phyloP scores from a whole-genome alignment of 2,797 vertebrate genomes.

The Bothrops alternatus region DNA sequence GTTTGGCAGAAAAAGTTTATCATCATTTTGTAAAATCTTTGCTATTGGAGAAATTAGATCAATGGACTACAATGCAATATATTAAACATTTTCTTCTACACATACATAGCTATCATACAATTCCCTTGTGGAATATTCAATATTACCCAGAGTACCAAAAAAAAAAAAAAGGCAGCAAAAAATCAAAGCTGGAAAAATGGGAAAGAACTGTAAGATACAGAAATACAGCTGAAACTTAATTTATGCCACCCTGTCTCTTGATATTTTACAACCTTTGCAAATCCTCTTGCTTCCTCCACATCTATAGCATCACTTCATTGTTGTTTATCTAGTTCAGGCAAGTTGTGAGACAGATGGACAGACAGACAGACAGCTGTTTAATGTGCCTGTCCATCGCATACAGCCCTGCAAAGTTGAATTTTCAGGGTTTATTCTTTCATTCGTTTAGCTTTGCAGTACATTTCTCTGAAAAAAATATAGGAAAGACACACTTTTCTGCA shows the following conservation, averaged over 20 bases:
- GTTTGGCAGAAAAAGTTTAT: neutral
- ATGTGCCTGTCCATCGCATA: neutral
- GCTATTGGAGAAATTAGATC: neutral
- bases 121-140: neutral
- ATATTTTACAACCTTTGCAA: neutral
- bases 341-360: neutral
- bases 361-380: neutral
- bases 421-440: neutral
- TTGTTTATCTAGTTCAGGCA: neutral
- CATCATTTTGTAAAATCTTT: neutral
- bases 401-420: neutral
- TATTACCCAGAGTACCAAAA: neutral
- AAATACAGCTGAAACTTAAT: neutral
- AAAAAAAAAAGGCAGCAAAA: neutral
- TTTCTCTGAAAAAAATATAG: neutral
- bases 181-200: neutral
- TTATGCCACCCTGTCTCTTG: neutral
- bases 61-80: neutral
- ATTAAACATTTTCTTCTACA: neutral
- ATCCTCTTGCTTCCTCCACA: neutral
- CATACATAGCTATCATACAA: neutral
- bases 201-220: neutral
- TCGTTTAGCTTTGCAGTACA: neutral
- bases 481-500: neutral
- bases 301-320: neutral